A percentile compares a stretch with the other conserved stretches of the same genome.
These are phyloP conservation scores for Thunnus albacares DNA, from an alignment of 2,797 vertebrate genomes.

Conservation along the genomic window DNA sequence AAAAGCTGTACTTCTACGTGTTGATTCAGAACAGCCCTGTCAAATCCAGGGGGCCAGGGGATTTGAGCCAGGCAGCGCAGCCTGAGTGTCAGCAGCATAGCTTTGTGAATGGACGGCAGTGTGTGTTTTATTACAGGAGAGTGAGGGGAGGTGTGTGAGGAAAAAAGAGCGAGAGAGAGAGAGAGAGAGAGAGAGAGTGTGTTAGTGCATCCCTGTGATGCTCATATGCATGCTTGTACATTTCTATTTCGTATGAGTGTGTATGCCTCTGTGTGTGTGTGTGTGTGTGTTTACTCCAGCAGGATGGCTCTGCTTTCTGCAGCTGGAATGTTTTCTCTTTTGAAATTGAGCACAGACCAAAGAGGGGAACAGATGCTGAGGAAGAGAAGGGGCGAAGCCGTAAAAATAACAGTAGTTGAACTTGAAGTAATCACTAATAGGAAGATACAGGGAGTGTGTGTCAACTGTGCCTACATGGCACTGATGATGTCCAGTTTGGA, in stretches of 20 bases:
- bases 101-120: conserved; percentile 80
- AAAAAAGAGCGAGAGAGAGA: background rate
- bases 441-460: background rate
- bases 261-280: background rate
- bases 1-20: conserved; percentile 59
- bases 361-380: conserved; percentile 44
- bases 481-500: background rate
- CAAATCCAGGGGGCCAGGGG: conserved; percentile 65
- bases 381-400: conserved; percentile 24
- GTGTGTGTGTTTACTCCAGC: conserved; percentile 10
- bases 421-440: conserved; percentile 10
- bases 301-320: conserved; percentile 28
- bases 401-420: conserved; percentile 38
- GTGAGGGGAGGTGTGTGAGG: conserved; percentile 38
- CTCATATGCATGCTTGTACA: conserved; percentile 15
- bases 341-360: background rate
- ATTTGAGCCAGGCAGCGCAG: conserved; percentile 64
- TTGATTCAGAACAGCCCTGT: conserved; percentile 76
- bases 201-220: conserved; percentile 36
- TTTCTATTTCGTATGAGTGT: conserved; percentile 14
- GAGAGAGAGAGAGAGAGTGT: background rate
- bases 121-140: conserved; percentile 80
- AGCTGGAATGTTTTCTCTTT: conserved; percentile 56
- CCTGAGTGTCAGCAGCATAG: conserved; percentile 65
- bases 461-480: background rate